Percentiles rank a stretch among this genome's conserved stretches.
phyloP scores from a whole-genome alignment of 1,140 invertebrate genomes.

The Papilio helenus region DNA sequence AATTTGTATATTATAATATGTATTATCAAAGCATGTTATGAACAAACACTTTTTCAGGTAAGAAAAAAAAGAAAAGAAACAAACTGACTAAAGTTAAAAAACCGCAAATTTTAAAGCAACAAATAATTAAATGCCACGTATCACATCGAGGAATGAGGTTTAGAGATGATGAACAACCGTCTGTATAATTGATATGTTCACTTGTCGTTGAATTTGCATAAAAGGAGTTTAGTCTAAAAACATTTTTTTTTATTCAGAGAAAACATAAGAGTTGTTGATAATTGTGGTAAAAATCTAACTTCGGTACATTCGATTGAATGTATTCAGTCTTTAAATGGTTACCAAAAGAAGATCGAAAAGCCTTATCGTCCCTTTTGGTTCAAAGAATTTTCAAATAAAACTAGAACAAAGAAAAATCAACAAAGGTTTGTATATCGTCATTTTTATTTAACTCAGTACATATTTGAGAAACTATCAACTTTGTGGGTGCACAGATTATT shows the following conservation, averaged over 20 bases:
- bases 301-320: not conserved
- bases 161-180: not conserved
- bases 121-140: not conserved
- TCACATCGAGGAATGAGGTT: not conserved
- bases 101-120: not conserved
- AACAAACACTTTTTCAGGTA: not conserved
- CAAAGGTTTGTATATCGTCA: not conserved
- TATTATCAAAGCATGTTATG: not conserved
- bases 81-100: not conserved
- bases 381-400: not conserved
- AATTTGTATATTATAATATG: not conserved
- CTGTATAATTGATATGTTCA: not conserved
- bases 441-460: not conserved
- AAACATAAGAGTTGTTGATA: not conserved
- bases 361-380: not conserved
- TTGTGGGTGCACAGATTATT: not conserved
- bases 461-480: not conserved
- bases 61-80: conserved; percentile 11
- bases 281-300: not conserved
- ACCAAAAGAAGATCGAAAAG: not conserved
- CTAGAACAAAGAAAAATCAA: conserved; percentile 4
- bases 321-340: conserved; percentile 5
- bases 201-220: not conserved
- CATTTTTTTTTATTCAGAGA: not conserved
- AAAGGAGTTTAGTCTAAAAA: not conserved